Percentiles rank a stretch among this genome's conserved stretches.
Evolutionary conservation across 1,140 invertebrate genomes (phyloP).

Genomic region (Venturia canescens): DNA sequence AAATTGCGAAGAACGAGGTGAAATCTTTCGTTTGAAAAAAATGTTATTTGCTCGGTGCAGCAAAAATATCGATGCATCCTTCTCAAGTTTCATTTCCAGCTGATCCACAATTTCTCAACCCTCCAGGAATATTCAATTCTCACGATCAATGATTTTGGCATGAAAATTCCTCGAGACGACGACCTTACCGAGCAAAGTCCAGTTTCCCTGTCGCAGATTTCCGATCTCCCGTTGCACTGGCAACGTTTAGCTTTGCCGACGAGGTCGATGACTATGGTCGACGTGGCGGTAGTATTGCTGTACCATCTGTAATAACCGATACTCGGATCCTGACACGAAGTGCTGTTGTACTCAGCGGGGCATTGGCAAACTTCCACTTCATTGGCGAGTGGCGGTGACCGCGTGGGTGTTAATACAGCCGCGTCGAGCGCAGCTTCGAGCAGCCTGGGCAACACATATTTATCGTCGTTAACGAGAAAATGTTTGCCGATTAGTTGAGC

Average conservation of each 20-base stretch:
- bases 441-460: constrained; percentile 77
- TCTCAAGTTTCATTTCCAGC: too few species aligned
- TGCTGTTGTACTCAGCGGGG: constrained; percentile 86
- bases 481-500: not conserved
- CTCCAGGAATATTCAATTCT: too few species aligned
- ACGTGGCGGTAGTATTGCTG: constrained; percentile 75
- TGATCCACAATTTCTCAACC: too few species aligned
- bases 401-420: constrained; percentile 82
- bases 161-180: not conserved
- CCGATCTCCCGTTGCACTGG: constrained; percentile 88
- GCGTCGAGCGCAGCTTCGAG: constrained; percentile 89
- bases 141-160: constrained; percentile 9
- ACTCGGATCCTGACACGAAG: constrained; percentile 92
- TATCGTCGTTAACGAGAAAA: constrained; percentile 10
- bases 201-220: constrained; percentile 88
- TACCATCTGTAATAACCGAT: constrained; percentile 89
- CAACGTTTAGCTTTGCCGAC: constrained; percentile 90
- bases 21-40: too few species aligned
- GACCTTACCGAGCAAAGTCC: constrained; percentile 88
- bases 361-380: constrained; percentile 95
- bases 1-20: too few species aligned
- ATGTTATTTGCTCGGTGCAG: too few species aligned
- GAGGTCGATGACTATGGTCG: constrained; percentile 84
- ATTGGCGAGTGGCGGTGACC: constrained; percentile 82
- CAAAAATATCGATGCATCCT: too few species aligned